Conservation (phyloP, 2,888 invertebrate genomes). For the Chouioia cunea region DNA sequence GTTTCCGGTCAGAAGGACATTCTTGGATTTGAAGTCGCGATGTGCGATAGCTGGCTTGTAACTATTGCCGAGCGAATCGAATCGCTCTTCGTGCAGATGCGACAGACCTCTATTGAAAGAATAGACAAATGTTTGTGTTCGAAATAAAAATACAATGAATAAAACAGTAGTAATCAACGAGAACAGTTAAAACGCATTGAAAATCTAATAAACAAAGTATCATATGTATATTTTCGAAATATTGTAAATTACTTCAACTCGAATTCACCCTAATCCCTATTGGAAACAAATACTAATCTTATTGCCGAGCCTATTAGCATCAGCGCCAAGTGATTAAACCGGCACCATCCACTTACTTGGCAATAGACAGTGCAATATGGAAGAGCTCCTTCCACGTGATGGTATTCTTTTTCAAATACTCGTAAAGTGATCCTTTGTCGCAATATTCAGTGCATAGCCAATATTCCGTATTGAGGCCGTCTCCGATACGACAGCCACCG, state of each 20-base stretch:
- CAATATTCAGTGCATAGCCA: slow-evolving; percentile 98
- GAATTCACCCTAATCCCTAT: no score
- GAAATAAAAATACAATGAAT: no score
- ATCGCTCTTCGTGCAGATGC: slow-evolving; percentile 92
- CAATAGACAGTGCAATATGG: slow-evolving; percentile 88
- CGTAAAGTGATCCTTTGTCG: slow-evolving; percentile 92
- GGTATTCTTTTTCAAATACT: slow-evolving; percentile 91
- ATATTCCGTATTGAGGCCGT: slow-evolving; percentile 86
- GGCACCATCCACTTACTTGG: slow-evolving; percentile 66
- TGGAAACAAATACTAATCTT: no score
- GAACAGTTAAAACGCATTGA: no score
- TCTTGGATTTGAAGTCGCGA: slow-evolving; percentile 97
- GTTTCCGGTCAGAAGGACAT: slow-evolving; percentile 91
- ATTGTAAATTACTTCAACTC: no score
- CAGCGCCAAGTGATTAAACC: no score
- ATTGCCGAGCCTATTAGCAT: no score
- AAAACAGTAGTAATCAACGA: no score
- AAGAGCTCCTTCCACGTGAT: slow-evolving; percentile 88
- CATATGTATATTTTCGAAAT: no score
- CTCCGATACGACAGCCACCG: slow-evolving; percentile 89
- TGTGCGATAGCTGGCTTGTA: slow-evolving; percentile 96
- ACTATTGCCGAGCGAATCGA: slow-evolving; percentile 73
- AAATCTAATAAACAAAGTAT: no score
- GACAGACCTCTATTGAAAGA: slow-evolving; percentile 78
- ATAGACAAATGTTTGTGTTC: no score